phyloP scores from a whole-genome alignment of 2,888 invertebrate species.

The Gisinianus flammeolus region DNA sequence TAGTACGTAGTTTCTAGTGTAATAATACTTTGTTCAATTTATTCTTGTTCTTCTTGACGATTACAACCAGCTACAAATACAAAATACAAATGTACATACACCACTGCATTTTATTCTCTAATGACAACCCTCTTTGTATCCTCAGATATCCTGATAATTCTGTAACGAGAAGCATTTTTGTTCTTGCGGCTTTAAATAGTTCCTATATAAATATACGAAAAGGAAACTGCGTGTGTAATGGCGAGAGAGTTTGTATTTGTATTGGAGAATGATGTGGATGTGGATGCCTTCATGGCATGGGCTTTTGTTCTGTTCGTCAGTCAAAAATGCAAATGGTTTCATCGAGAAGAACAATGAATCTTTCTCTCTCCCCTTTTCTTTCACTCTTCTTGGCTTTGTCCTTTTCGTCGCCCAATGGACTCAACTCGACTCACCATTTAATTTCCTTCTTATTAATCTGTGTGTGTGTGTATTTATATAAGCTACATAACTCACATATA shows the following conservation, averaged over 20 bases:
- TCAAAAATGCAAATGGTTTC: slow-evolving; percentile 15
- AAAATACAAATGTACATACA: too few relatives aligned
- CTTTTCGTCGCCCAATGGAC: neutral
- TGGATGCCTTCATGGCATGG: neutral
- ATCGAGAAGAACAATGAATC: neutral
- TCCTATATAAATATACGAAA: neutral
- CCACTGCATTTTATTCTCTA: too few relatives aligned
- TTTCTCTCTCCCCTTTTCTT: neutral
- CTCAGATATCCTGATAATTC: too few relatives aligned
- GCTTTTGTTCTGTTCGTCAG: slow-evolving; percentile 8
- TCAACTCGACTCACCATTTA: neutral
- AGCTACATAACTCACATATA: too few relatives aligned
- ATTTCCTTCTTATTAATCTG: neutral
- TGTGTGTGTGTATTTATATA: too few relatives aligned
- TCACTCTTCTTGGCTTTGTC: neutral
- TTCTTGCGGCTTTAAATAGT: too few relatives aligned
- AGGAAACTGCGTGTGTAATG: neutral
- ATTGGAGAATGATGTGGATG: neutral
- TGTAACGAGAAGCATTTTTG: too few relatives aligned
- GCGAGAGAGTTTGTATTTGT: neutral
- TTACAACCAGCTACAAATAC: too few relatives aligned
- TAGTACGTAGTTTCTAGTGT: neutral
- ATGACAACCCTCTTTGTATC: neutral
- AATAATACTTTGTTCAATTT: neutral
- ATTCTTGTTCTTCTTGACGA: too few relatives aligned